Evolutionary conservation across 2,113 vertebrate genomes (phyloP).

Genomic region (Oophaga pumilio): DNA sequence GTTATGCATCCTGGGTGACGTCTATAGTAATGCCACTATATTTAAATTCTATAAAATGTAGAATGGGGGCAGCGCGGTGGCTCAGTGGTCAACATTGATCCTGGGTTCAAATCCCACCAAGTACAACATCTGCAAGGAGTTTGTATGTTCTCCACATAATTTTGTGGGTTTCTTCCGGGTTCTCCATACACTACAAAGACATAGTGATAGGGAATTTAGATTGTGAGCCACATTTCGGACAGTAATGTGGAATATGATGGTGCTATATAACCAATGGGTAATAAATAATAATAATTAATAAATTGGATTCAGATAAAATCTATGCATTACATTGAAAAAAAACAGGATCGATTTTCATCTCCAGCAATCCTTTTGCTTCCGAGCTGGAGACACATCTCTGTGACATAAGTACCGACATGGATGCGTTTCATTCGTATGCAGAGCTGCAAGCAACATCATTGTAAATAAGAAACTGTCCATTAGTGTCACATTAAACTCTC

Average conservation of each 20-base stretch:
- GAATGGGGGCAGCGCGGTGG: no score
- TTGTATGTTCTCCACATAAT: no score
- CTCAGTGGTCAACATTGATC: no score
- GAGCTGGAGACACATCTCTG: slow-evolving; percentile 12
- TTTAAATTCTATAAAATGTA: not conserved
- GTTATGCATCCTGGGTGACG: not conserved
- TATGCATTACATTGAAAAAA: not conserved
- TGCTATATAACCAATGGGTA: no score
- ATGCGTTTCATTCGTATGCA: slow-evolving; percentile 38
- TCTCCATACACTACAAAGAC: no score
- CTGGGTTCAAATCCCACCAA: no score
- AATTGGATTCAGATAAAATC: not conserved
- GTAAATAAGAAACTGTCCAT: slow-evolving; percentile 72
- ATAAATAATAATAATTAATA: no score
- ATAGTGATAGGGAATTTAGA: no score
- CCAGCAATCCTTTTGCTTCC: not conserved
- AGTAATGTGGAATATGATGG: no score
- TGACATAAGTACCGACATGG: slow-evolving; percentile 26
- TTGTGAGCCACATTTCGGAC: no score
- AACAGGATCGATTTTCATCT: not conserved
- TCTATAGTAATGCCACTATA: not conserved
- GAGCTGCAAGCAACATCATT: slow-evolving; percentile 62
- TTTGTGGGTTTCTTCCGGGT: no score
- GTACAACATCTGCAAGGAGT: no score
- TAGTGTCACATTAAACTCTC: slow-evolving; percentile 78